Conservation (phyloP, 1,140 invertebrate species). For the Drosophila hydei region DNA sequence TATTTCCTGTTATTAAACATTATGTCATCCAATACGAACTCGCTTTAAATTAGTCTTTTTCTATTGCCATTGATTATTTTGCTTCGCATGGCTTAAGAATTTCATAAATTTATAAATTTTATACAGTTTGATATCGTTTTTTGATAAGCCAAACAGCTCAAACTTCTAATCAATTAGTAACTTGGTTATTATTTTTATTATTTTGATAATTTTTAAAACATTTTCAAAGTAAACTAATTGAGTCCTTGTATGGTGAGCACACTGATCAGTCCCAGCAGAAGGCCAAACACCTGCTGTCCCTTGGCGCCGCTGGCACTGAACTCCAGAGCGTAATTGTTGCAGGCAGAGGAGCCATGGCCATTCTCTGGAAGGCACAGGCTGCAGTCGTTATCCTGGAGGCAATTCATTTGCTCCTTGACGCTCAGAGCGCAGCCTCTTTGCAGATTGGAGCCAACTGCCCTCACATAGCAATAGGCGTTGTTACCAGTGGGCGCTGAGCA, state of each 20-base stretch:
- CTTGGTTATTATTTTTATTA: conserved; percentile 27
- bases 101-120: too few relatives aligned
- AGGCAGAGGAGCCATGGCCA: conserved; percentile 41
- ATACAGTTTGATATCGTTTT: too few relatives aligned
- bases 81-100: too few relatives aligned
- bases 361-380: conserved; percentile 62
- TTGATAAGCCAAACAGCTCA: conserved; percentile 10
- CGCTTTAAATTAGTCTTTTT: too few relatives aligned
- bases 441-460: conserved; percentile 20
- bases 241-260: conserved; percentile 31
- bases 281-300: conserved; percentile 23
- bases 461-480: conserved; percentile 79
- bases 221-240: conserved; percentile 14
- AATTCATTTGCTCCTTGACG: conserved; percentile 57
- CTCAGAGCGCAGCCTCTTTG: conserved; percentile 62
- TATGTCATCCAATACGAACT: too few relatives aligned
- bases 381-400: conserved; percentile 53
- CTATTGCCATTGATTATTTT: too few relatives aligned
- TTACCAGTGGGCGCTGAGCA: conserved; percentile 60
- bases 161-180: conserved; percentile 1
- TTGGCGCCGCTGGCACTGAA: conserved; percentile 31
- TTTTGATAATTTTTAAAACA: conserved; percentile 15
- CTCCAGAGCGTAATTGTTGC: conserved; percentile 59
- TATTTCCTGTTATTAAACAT: too few relatives aligned
- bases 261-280: conserved; percentile 35